Evolutionary conservation across 23 tunicate species (phyloP), one percentile per base, ranked within the genome.

Genomic region (Ciona savignyi): DNA sequence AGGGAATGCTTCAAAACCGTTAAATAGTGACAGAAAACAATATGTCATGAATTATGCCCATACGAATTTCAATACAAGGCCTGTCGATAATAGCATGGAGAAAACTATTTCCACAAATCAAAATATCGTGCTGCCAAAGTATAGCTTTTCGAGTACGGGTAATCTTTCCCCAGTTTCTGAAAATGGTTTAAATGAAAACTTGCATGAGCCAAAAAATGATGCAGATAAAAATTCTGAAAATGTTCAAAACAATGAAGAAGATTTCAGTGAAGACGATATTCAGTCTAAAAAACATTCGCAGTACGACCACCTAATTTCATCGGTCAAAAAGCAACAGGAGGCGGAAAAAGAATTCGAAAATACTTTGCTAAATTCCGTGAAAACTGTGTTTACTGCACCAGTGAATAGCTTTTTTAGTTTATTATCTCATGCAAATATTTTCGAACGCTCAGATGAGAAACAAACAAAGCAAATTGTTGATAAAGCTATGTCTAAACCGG

Each of bases 391-490:
- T 21, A 79, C 78, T 51, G 56, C 62, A 24, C 91, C 91, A 23
- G 76, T 78, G 25, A 78, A 85, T 62, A 85, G 75, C 73, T 78
- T 78, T 78, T 61, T 85, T 42, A 85, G 83, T 31, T 74, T 82
- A 33, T 31, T 82, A 11, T 74, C 87, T 31, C 87, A 70, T 2
- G 22, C 80, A 56, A 73, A 35, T 48, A 1, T 35, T 9, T 42
- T 61, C 26, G 70, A 82, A 60, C 63, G 28, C 42, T 34, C 66
- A 1, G 67, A 66, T 62, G 32, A 33, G 6, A n/a, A 21, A 42
- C 9, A 42, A 9, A 15, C 15, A 15, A 42, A 42, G 15, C 56
- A 42, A 42, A 15, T 9, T 42, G 11, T 6, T 6, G 56, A 42
- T 49, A 49, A 29, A 25, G 68, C 56, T 30, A 1, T 33, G 1